These are phyloP conservation scores for Acrossocheilus wenchowensis DNA, from an alignment of 2,797 vertebrate genomes.

Conservation along the genomic window DNA sequence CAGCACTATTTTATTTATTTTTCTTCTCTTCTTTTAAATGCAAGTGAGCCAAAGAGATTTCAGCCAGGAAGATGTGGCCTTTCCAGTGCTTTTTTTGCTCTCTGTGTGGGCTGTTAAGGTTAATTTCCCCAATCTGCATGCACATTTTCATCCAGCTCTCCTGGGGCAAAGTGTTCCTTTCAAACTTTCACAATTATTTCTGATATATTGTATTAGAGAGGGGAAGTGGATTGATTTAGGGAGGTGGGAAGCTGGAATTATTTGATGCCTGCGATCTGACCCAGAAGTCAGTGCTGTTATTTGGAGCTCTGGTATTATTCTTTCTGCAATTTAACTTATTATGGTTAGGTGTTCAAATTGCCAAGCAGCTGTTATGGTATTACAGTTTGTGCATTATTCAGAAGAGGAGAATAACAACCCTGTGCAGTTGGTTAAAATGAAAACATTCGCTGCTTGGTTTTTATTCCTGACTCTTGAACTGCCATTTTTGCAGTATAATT, in stretches of 20 bases:
- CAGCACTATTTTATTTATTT: slow-evolving; percentile 43
- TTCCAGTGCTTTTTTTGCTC: slow-evolving; percentile 18
- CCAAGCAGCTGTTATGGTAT: slow-evolving; percentile 32
- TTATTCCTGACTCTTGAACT: slow-evolving; percentile 34
- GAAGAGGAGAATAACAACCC: slow-evolving; percentile 6
- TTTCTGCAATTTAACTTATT: slow-evolving; percentile 58
- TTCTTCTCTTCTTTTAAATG: slow-evolving; percentile 24
- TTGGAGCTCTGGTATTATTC: slow-evolving; percentile 54
- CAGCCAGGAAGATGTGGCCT: slow-evolving; percentile 6
- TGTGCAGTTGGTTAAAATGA: neutral
- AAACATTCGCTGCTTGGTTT: slow-evolving; percentile 24
- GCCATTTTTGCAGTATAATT: slow-evolving; percentile 21
- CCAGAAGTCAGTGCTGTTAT: slow-evolving; percentile 62
- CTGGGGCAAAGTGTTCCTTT: slow-evolving; percentile 42
- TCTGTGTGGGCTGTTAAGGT: slow-evolving; percentile 60
- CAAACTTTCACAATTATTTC: slow-evolving; percentile 64
- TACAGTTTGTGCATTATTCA: slow-evolving; percentile 44
- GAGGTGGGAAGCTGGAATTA: slow-evolving; percentile 56
- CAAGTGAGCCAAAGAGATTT: slow-evolving; percentile 30
- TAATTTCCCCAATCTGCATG: slow-evolving; percentile 60
- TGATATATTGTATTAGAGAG: slow-evolving; percentile 50
- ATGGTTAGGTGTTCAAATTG: slow-evolving; percentile 55
- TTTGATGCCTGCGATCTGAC: slow-evolving; percentile 59
- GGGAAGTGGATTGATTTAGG: slow-evolving; percentile 49
- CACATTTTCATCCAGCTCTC: slow-evolving; percentile 60